phyloP scores from a whole-genome alignment of 1,140 invertebrate genomes.

The Leptinotarsa defecta region DNA sequence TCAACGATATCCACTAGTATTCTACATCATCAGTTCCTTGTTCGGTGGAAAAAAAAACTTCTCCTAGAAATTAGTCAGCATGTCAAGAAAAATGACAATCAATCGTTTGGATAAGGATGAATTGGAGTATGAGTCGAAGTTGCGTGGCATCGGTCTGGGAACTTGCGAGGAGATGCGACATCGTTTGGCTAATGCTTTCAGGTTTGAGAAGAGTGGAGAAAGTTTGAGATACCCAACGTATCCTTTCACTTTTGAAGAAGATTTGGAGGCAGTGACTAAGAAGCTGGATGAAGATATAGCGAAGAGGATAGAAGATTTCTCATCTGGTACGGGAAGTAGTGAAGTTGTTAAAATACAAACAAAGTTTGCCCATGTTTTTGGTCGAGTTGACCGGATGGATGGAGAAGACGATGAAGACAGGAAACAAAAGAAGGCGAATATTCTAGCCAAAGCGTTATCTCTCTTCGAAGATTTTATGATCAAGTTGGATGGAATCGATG shows the following conservation, averaged over 20 bases:
- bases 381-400: background rate
- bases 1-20: too few species aligned
- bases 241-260: slow-evolving; percentile 30
- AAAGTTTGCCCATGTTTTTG: background rate
- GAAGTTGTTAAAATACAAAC: slow-evolving; percentile 10
- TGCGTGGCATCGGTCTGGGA: slow-evolving; percentile 25
- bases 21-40: too few species aligned
- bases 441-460: background rate
- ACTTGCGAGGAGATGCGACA: slow-evolving; percentile 27
- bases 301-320: background rate
- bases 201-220: slow-evolving; percentile 27
- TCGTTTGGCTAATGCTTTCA: slow-evolving; percentile 4
- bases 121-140: slow-evolving; percentile 25
- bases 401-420: background rate
- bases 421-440: background rate
- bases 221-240: slow-evolving; percentile 22
- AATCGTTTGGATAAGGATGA: slow-evolving; percentile 23
- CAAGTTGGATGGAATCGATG: slow-evolving; percentile 10
- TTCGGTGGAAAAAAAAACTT: too few species aligned
- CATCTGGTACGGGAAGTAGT: background rate
- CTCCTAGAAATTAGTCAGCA: too few species aligned
- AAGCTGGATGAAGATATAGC: slow-evolving; percentile 3
- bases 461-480: background rate
- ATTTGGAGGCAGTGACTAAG: slow-evolving; percentile 3
- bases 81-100: background rate